A percentile compares a stretch with the other conserved stretches of the same genome.
Conservation (phyloP, 2,888 invertebrate genomes). For the Agrochola lota region DNA sequence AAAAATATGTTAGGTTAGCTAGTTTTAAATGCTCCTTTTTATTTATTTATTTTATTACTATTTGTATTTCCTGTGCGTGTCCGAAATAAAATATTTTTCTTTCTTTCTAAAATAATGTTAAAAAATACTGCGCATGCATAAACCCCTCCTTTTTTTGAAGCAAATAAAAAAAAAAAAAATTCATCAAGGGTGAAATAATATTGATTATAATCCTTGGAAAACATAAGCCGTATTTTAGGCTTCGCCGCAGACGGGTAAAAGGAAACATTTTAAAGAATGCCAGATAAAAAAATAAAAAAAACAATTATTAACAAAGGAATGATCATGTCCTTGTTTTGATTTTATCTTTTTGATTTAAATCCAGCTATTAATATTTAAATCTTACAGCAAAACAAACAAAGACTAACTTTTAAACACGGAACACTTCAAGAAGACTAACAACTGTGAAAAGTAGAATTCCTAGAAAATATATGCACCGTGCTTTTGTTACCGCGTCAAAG, state of each 20-base stretch:
- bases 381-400: neutral
- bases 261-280: neutral
- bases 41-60: no score
- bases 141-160: neutral
- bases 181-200: neutral
- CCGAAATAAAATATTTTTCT: no score
- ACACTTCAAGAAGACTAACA: slow-evolving; percentile 8
- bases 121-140: neutral
- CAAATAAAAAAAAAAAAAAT: no score
- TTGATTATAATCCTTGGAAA: neutral
- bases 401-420: neutral
- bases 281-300: neutral
- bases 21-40: no score
- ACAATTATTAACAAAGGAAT: neutral
- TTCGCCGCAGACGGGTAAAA: neutral
- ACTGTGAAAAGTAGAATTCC: neutral
- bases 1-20: no score
- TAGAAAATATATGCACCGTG: slow-evolving; percentile 36
- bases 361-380: neutral
- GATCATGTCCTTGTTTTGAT: neutral
- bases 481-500: slow-evolving; percentile 41
- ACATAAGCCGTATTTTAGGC: neutral
- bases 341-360: neutral
- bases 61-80: no score
- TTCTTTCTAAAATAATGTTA: neutral